Evolutionary conservation across 2,797 vertebrate species (phyloP), one percentile per base, ranked within the genome.

Genomic region (Sebastes trivittatus): DNA sequence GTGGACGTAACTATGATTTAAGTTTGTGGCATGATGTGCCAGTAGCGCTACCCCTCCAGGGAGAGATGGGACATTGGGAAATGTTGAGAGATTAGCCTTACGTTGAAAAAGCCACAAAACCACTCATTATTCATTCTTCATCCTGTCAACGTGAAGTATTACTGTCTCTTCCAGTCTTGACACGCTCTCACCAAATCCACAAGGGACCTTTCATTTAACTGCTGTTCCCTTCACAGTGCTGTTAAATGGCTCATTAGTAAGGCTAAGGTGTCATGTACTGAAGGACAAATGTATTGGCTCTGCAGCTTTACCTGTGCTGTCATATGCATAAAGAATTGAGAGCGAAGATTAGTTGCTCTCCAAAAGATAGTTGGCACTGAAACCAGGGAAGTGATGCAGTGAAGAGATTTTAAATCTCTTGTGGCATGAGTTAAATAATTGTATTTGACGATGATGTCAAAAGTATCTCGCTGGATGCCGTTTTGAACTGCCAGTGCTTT

Each of bases 241-340:
- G 89, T 85, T 93, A 93, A 94, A 94, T 90, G 91, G 85, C 90
- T 93, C 92, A 94, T 94, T 93, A 94, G 89, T 84, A 88, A 91
- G 80, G 87, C 82, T 78, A 80, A 81, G 76, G 78, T 93, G 90
- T 91, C 91, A 90, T 80, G 77, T 82, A 83, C 84, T 91, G 90
- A 92, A 94, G 90, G 91, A 93, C 91, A 87, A 90, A 93, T 85
- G 86, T 88, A 88, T 91, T 81, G 87, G 80, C 87, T 91, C 76
- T 87, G 80, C 86, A 73, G 87, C 82, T 82, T 85, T 87, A 89
- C 88, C 88, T 88, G 64, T 36, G 46, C 87, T 78, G 78, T 79
- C 84, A 85, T 75, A 86, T 74, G 72, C 72, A 85, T 83, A 55
- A 83, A 84, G 70, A 81, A 80, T 81, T 75, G 42, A n/a, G 75